Conservation (phyloP, 2,797 vertebrate species). For the Gephyroberyx darwinii region DNA sequence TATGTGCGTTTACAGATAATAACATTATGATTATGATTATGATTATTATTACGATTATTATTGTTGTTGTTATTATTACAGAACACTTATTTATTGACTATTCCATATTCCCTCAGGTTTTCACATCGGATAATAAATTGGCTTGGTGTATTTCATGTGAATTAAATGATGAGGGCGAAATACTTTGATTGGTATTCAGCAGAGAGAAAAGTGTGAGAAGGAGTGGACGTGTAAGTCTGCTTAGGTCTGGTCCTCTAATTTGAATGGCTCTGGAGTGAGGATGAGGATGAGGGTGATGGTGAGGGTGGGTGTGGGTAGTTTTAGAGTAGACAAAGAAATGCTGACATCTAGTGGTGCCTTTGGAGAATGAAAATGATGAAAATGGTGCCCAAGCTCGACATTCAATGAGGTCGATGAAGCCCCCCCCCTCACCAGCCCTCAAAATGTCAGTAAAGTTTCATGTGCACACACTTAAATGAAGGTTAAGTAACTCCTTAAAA, state of each 20-base stretch:
- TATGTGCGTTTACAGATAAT: too few species aligned
- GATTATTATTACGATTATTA: slow-evolving; percentile 16
- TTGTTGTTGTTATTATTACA: neutral
- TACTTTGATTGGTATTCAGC: neutral
- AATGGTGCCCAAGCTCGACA: neutral
- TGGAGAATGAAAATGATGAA: slow-evolving; percentile 5
- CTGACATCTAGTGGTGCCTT: slow-evolving; percentile 76
- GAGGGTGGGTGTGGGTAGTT: neutral
- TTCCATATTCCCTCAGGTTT: neutral
- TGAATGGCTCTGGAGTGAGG: slow-evolving; percentile 20
- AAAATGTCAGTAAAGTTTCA: neutral
- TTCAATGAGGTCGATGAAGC: neutral
- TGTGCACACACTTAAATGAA: too few species aligned
- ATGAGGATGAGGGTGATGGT: slow-evolving; percentile 19
- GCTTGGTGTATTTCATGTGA: neutral
- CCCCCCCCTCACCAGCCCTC: neutral
- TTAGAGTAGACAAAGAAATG: slow-evolving; percentile 40
- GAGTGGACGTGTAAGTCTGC: slow-evolving; percentile 5
- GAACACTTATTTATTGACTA: too few species aligned
- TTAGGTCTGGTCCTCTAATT: slow-evolving; percentile 16
- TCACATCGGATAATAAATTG: neutral
- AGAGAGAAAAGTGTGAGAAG: neutral
- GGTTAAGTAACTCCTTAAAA: too few species aligned
- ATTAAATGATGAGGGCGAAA: slow-evolving; percentile 1
- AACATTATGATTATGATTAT: neutral